These are phyloP conservation scores for Haemorhous mexicanus DNA, from an alignment of 2,113 vertebrate genomes.

Conservation along the genomic window DNA sequence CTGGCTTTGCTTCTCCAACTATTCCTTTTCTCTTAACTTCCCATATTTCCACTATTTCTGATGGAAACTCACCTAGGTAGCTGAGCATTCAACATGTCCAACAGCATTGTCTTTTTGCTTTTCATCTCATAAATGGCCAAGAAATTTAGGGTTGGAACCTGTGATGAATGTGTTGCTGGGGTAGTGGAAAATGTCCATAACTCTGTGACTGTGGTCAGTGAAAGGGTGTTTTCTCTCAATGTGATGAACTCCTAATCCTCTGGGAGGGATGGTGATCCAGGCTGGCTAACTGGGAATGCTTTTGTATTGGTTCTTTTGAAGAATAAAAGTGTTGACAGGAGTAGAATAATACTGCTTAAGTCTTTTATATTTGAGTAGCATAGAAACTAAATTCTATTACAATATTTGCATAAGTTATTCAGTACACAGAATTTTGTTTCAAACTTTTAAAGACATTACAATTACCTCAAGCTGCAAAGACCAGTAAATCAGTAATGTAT, in stretches of 20 bases:
- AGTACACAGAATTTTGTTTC: background rate
- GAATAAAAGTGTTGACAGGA: background rate
- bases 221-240: background rate
- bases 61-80: fast-evolving
- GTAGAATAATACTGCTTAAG: background rate
- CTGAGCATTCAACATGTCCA: background rate
- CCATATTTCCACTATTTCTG: background rate
- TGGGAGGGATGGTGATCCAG: background rate
- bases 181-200: background rate
- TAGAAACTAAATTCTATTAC: background rate
- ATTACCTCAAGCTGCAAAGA: background rate
- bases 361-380: background rate
- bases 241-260: background rate
- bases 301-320: background rate
- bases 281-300: background rate
- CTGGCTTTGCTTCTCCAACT: background rate
- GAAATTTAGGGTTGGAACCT: background rate
- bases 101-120: background rate
- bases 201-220: background rate
- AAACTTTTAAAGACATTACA: background rate
- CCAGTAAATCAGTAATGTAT: background rate
- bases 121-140: background rate
- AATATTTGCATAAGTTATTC: background rate
- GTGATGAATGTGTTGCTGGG: background rate
- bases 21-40: background rate